phyloP scores from a whole-genome alignment of 92 coral and sea anemone genomes.

The Phenganax subtilis region DNA sequence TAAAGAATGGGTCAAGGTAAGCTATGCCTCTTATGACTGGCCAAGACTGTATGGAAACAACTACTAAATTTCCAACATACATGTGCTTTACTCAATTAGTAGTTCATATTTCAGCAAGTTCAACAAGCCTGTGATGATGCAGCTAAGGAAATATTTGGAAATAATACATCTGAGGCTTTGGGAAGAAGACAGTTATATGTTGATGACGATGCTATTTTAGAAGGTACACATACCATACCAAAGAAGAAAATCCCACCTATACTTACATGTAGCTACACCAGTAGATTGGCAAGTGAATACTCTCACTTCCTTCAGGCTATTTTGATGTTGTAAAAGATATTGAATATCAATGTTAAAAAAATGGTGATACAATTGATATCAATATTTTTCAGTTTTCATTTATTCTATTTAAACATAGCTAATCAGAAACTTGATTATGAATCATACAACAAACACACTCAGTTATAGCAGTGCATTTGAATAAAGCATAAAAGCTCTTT shows the following conservation, averaged over 20 bases:
- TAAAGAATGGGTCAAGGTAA: constrained; percentile 93
- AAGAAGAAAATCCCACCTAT: background rate
- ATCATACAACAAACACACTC: too few species aligned
- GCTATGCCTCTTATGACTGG: background rate
- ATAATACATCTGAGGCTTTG: constrained; percentile 60
- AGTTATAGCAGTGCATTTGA: too few species aligned
- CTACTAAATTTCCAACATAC: background rate
- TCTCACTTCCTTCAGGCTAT: too few species aligned
- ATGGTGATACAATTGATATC: too few species aligned
- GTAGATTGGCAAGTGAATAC: too few species aligned
- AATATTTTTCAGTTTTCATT: too few species aligned
- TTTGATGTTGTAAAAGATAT: too few species aligned
- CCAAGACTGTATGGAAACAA: background rate
- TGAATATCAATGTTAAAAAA: too few species aligned
- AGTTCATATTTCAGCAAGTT: constrained; percentile 57
- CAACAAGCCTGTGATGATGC: constrained; percentile 85
- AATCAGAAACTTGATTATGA: too few species aligned
- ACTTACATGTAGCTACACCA: too few species aligned
- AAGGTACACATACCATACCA: constrained; percentile 57
- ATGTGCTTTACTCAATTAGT: background rate
- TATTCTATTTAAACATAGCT: too few species aligned
- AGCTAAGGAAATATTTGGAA: constrained; percentile 88
- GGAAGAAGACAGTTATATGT: constrained; percentile 68
- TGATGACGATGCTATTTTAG: constrained; percentile 89
- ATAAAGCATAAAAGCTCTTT: too few species aligned